Base-by-base conservation (phyloP, 2,797 vertebrate genomes). In the Notoglanidium macrostoma region DNA sequence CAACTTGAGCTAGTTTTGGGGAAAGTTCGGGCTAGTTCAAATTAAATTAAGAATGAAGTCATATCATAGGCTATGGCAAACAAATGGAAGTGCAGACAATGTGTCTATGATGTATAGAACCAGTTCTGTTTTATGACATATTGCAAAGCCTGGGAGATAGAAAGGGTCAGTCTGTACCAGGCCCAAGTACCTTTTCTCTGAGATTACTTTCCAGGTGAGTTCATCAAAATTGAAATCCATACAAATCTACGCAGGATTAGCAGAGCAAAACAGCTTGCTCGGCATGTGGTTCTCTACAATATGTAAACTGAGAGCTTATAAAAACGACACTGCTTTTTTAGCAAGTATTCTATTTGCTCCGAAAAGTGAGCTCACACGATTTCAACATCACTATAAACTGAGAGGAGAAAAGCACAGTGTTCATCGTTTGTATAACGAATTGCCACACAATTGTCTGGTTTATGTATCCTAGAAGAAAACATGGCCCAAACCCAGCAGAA, bases 311-410 rank as follows among this genome's bases (percentile, higher is more conserved):
- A 83, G 46, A 67, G 59, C 61, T 82, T 67, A 65, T 82, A 65
- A 65, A 65, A 82, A 67, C 67, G 44, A 32, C 44, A 67, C 2
- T 29, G 59, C n/a, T 82, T 67, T 68, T 68, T 49, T 11, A 83
- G 80, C n/a, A 49, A 83, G 17, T 23, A 15, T 40, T 55, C 61
- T 6, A 57, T 35, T 51, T 59, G 26, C 82, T 78, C 51, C 35
- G 35, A 87, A 63, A 67, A 14, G 46, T 77, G 59, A 87, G 76
- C 84, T 74, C 83, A 65, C 59, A 70, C n/a, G 55, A 85, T 87
- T 84, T 84, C 63, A 29, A 49, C 74, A 87, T 72, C 10, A n/a
- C 26, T 19, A 29, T 40, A 70, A 79, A 17, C 23, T 21, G 44
- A 83, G 85, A 44, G 59, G 17, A 83, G 49, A 77, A 46, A 23